Conservation (phyloP, 2,888 invertebrate genomes). For the Tenodera sinensis region DNA sequence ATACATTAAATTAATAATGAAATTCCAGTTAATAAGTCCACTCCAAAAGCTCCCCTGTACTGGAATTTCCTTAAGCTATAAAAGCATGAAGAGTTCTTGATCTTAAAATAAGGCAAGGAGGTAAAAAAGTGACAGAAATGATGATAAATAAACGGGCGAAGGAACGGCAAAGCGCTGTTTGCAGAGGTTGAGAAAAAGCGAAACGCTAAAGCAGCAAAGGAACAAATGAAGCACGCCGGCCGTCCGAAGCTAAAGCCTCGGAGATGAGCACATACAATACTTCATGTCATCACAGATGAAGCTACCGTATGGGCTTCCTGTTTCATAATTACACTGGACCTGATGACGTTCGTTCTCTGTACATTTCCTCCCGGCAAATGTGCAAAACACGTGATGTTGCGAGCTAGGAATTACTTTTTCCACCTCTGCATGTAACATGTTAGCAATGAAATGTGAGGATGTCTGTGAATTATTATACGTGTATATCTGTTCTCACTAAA, state of each 20-base stretch:
- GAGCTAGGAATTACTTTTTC: not conserved
- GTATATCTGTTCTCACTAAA: not conserved
- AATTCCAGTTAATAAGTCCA: too few relatives aligned
- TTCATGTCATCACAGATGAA: not conserved
- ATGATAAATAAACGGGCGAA: not conserved
- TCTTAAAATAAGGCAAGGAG: too few relatives aligned
- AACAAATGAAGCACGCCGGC: not conserved
- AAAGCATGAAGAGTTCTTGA: too few relatives aligned
- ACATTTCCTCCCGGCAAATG: not conserved
- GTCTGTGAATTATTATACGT: not conserved
- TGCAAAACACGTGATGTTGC: not conserved
- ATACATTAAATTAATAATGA: too few relatives aligned
- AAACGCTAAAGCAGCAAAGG: not conserved
- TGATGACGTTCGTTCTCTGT: not conserved
- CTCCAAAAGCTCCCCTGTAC: too few relatives aligned
- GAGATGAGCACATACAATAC: not conserved
- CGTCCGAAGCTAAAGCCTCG: not conserved
- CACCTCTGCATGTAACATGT: not conserved
- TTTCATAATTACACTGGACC: not conserved
- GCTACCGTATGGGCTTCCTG: not conserved
- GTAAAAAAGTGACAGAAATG: too few relatives aligned
- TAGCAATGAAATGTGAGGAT: not conserved
- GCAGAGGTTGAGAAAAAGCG: not conserved
- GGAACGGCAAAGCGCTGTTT: not conserved
- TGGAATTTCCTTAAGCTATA: too few relatives aligned